Evolutionary conservation across 2,888 invertebrate genomes (phyloP), one percentile per base, ranked within the genome.

Genomic region (Rhyacophila evoluta): DNA sequence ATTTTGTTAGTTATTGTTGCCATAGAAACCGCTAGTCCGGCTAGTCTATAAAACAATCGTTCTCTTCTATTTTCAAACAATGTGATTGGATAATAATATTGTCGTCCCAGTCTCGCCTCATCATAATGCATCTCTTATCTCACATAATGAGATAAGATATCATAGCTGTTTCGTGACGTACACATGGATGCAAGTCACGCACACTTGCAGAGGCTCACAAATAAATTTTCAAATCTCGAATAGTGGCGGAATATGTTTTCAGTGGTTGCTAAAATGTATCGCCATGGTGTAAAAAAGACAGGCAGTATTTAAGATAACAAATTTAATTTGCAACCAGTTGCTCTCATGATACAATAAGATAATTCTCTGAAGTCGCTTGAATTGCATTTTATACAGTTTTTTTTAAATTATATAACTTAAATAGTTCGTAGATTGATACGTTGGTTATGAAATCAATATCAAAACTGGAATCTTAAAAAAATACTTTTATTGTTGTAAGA

Each of bases 151-250:
- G 55, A 55, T 55, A 55, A 55, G 55, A 55, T 55, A 55, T 25
- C 55, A 19, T 55, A 55, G 19, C 19, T 10, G 2, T 33, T 19
- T 55, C 55, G 55, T 55, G 55, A 55, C 55, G 55, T 55, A 15
- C 12, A 55, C 55, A 55, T 55, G 55, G 55, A 55, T 55, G 55
- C 55, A 55, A 55, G 55, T 55, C 55, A 55, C 55, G 55, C 55
- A 55, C 55, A 55, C 55, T 55, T 55, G 55, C 55, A 55, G 12
- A 55, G 55, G 55, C 55, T 55, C 55, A 19, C 19, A 55, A 55
- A 55, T 55, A 55, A 55, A 19, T 55, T 55, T 55, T 55, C 55
- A 55, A 55, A 55, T 55, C 55, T 55, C 55, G 55, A 55, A 55
- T 55, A 25, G 55, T 55, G 41, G 55, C 10, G 55, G 55, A 55